These are phyloP conservation scores for Alviniconcha marisindica DNA, from an alignment of 1,140 invertebrate species.

Conservation along the genomic window DNA sequence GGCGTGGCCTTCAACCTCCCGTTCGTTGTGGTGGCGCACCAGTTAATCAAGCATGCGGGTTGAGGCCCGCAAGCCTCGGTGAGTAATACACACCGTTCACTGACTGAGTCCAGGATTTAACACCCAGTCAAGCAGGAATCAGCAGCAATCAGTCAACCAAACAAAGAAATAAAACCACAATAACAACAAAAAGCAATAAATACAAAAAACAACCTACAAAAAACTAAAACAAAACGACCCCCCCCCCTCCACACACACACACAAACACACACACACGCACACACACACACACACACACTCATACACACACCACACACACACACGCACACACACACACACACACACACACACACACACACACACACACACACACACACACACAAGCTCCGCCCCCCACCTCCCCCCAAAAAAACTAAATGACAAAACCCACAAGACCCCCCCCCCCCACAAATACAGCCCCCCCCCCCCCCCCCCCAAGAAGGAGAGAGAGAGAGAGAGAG, in stretches of 20 bases:
- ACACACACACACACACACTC: too few species aligned
- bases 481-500: too few species aligned
- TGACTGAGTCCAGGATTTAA: neutral
- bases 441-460: too few species aligned
- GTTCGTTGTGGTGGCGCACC: slow-evolving; percentile 81
- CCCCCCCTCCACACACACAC: too few species aligned
- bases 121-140: neutral
- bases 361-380: slow-evolving; percentile 3
- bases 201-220: neutral
- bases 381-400: too few species aligned
- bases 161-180: neutral
- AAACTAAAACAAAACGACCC: too few species aligned
- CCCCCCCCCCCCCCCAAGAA: too few species aligned
- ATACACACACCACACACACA: too few species aligned
- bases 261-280: too few species aligned
- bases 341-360: slow-evolving; percentile 3
- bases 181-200: too few species aligned
- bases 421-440: too few species aligned
- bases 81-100: neutral
- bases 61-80: neutral
- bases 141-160: neutral
- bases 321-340: slow-evolving; percentile 3
- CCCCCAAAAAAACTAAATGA: too few species aligned
- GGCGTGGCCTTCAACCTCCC: slow-evolving; percentile 85
- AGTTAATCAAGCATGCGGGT: neutral